Conservation (phyloP, 2,888 invertebrate genomes). For the Cheilosia pagana region DNA sequence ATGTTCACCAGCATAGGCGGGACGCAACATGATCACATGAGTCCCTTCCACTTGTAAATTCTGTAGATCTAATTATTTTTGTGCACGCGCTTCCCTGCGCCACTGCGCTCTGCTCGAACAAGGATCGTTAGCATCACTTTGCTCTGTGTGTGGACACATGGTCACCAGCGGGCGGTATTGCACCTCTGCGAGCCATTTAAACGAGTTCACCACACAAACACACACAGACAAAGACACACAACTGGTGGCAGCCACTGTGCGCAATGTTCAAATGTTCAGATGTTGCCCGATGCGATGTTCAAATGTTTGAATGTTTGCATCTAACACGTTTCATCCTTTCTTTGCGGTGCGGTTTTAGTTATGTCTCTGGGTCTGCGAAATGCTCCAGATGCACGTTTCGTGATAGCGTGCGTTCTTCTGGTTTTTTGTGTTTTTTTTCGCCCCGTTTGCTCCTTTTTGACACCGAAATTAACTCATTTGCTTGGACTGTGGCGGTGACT, state of each 20-base stretch:
- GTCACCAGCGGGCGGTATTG: constrained; percentile 59
- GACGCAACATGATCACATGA: constrained; percentile 66
- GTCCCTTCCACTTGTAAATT: constrained; percentile 66
- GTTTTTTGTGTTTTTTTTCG: background rate
- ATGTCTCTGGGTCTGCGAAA: constrained; percentile 60
- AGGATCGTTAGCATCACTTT: constrained; percentile 73
- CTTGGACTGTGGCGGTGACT: constrained; percentile 8
- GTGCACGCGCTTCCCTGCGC: constrained; percentile 67
- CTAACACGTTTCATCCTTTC: constrained; percentile 65
- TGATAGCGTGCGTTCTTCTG: constrained; percentile 54
- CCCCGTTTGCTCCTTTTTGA: constrained; percentile 43
- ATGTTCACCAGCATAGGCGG: constrained; percentile 54
- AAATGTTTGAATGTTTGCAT: constrained; percentile 34
- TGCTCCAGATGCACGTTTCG: constrained; percentile 73
- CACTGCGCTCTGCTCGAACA: constrained; percentile 48
- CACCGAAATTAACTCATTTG: constrained; percentile 74
- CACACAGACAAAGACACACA: constrained; percentile 26
- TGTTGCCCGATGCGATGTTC: too few relatives aligned
- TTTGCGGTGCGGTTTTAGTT: constrained; percentile 60
- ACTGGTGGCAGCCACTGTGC: constrained; percentile 35
- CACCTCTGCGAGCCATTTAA: constrained; percentile 68
- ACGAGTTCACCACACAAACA: constrained; percentile 57
- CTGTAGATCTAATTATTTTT: constrained; percentile 73
- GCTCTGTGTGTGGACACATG: constrained; percentile 49
- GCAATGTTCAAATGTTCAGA: constrained; percentile 13